Percentiles rank a stretch among this genome's conserved stretches.
Conservation (phyloP, 30 jellyfish, hydroid and myxozoan genomes). For the Aurelia coerulea region DNA sequence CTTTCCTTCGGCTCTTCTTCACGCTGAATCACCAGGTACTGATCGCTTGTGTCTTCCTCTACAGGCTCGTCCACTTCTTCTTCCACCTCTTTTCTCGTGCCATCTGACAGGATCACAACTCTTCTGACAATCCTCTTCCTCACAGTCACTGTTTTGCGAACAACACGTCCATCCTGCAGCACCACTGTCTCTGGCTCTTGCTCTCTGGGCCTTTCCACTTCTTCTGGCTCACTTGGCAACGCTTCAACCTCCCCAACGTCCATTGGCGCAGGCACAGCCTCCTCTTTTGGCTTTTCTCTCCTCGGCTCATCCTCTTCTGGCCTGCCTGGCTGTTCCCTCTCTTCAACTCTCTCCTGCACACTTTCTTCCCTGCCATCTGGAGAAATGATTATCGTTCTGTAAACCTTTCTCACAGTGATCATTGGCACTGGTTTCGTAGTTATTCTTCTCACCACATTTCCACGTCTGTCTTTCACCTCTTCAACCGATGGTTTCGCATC, state of each 20-base stretch:
- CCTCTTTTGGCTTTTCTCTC: conserved; percentile 6
- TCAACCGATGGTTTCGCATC: conserved; percentile 42
- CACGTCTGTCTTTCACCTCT: conserved; percentile 48
- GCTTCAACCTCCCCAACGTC: no score
- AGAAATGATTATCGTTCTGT: conserved; percentile 46
- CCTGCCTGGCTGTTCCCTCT: conserved; percentile 21
- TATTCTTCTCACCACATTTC: conserved; percentile 62
- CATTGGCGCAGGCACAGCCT: conserved; percentile 17
- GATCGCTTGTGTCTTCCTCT: conserved; percentile 1
- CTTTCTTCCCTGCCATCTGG: conserved; percentile 65
- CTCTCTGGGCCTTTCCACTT: background rate
- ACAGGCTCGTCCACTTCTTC: conserved; percentile 58
- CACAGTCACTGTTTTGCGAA: conserved; percentile 55
- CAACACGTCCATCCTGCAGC: conserved; percentile 62
- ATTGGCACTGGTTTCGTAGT: conserved; percentile 55
- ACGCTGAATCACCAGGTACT: conserved; percentile 15
- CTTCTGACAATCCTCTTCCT: conserved; percentile 72
- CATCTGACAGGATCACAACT: conserved; percentile 64
- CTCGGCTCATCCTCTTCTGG: conserved; percentile 10
- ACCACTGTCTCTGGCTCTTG: conserved; percentile 34
- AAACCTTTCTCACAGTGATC: conserved; percentile 56
- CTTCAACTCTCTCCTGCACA: conserved; percentile 66
- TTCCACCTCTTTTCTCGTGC: conserved; percentile 66
- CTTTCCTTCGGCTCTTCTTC: conserved; percentile 17
- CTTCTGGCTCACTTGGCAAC: background rate